phyloP scores from a whole-genome alignment of 2,113 vertebrate species.

The Macaca nemestrina region DNA sequence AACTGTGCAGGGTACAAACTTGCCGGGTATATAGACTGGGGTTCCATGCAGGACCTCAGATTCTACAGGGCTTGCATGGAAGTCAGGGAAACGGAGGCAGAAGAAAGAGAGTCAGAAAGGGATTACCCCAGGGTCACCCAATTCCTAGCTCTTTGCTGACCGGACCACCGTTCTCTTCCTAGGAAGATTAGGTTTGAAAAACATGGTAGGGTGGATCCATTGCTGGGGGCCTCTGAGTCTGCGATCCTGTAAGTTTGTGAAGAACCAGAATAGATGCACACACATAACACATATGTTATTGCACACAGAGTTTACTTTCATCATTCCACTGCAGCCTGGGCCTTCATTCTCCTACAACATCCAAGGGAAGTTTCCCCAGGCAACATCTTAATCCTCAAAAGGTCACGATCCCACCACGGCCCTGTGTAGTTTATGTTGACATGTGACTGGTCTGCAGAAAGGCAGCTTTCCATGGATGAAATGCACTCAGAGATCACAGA shows the following conservation, averaged over 20 bases:
- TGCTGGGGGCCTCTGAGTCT: not conserved
- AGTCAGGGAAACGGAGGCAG: not conserved
- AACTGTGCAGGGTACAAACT: not conserved
- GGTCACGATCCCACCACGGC: fast-evolving
- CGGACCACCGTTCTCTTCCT: fast-evolving
- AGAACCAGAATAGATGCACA: not conserved
- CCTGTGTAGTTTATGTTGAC: not conserved
- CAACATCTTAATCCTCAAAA: not conserved
- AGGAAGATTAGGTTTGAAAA: not conserved
- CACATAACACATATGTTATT: not conserved
- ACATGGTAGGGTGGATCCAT: not conserved
- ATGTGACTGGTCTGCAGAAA: slow-evolving; percentile 55
- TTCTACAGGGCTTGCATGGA: not conserved
- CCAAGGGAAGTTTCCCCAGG: not conserved
- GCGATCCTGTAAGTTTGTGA: not conserved
- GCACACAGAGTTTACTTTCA: not conserved
- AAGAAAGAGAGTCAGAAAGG: not conserved
- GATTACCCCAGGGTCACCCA: not conserved
- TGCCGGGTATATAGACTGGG: not conserved
- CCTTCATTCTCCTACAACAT: not conserved
- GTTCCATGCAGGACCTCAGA: not conserved
- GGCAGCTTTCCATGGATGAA: slow-evolving; percentile 41
- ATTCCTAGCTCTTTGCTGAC: not conserved
- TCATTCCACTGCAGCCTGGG: not conserved
- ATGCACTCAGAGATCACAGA: slow-evolving; percentile 56